A percentile compares a stretch with the other conserved stretches of the same genome.
These are phyloP conservation scores for Protomyctophum bolini DNA, from an alignment of 2,113 vertebrate species.

Conservation along the genomic window DNA sequence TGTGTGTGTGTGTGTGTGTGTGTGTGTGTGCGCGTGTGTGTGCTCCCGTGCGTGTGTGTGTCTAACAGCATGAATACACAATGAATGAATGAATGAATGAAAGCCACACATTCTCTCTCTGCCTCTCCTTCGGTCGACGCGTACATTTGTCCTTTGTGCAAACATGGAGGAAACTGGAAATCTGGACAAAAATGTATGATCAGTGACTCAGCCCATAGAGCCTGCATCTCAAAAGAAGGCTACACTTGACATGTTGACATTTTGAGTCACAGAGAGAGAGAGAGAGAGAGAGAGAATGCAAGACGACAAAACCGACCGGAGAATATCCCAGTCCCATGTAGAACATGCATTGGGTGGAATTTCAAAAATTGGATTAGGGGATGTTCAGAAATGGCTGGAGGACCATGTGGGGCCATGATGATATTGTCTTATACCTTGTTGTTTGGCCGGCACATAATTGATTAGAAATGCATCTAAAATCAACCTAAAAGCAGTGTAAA, in stretches of 20 bases:
- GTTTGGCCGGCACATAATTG: conserved; percentile 18
- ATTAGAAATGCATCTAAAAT: conserved; percentile 5
- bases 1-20: no score
- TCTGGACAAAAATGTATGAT: neutral
- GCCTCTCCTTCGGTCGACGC: conserved; percentile 10
- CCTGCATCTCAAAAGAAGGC: conserved; percentile 11
- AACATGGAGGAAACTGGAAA: conserved; percentile 44
- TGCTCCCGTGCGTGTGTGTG: neutral
- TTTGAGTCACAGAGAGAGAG: conserved; percentile 2
- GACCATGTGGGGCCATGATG: conserved; percentile 21
- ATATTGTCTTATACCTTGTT: conserved; percentile 40
- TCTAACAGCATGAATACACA: conserved; percentile 62
- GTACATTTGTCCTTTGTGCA: conserved; percentile 31
- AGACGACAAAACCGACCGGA: conserved; percentile 14
- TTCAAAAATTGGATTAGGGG: conserved; percentile 70
- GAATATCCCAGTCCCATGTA: neutral
- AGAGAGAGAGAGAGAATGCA: neutral
- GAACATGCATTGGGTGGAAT: conserved; percentile 63
- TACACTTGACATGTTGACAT: no score
- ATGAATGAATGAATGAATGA: conserved; percentile 54
- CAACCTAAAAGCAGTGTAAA: neutral
- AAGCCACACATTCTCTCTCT: conserved; percentile 39
- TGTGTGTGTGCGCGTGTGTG: no score
- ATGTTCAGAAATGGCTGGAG: conserved; percentile 42
- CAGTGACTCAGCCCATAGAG: conserved; percentile 5